Evolutionary conservation across 2,797 vertebrate species (phyloP), one percentile per base, ranked within the genome.

Genomic region (Florisuga fusca): DNA sequence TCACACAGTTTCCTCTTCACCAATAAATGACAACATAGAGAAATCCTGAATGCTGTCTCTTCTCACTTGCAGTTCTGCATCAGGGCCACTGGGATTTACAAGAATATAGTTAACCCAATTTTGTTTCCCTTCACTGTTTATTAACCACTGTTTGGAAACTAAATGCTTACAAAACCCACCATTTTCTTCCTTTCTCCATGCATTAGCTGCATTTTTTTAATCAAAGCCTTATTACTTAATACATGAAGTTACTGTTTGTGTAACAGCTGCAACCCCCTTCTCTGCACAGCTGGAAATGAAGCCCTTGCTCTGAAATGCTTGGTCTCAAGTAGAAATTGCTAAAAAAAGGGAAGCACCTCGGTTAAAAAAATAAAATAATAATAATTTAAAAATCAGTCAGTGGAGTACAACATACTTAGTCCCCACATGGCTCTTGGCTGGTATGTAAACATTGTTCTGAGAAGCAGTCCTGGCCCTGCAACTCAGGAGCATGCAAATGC

Each of bases 21-120:
- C 61, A 96, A 96, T 95, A 96, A 95, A 95, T 23, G 88, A 93
- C 61, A 54, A 62, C 69, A 3, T 8, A 17, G 75, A 90, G 87
- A 92, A 95, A 85, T 14, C 29, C n/a, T 15, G 26, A 77, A 74
- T 29, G 19, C 79, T 68, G 94, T 89, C 69, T 94, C 61, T 83
- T 94, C 87, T 95, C 87, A 68, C 93, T 93, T 77, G 81, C 75
- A 94, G 75, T 71, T 91, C 66, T 46, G 48, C 1, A 16, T 31
- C n/a, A 68, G 46, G 31, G 54, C 61, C 72, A 77, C 31, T 1
- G 26, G 31, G 23, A 68, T 34, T 43, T 25, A 54, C 48, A 80
- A 22, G 68, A 25, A 58, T 53, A 73, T 0, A 36, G 66, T 43
- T 41, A 46, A 61, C 8, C 51, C 59, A 15, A 21, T n/a, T 58